Evolutionary conservation across 2,797 vertebrate species (phyloP), one percentile per base, ranked within the genome.

Genomic region (Knipowitschia caucasica): DNA sequence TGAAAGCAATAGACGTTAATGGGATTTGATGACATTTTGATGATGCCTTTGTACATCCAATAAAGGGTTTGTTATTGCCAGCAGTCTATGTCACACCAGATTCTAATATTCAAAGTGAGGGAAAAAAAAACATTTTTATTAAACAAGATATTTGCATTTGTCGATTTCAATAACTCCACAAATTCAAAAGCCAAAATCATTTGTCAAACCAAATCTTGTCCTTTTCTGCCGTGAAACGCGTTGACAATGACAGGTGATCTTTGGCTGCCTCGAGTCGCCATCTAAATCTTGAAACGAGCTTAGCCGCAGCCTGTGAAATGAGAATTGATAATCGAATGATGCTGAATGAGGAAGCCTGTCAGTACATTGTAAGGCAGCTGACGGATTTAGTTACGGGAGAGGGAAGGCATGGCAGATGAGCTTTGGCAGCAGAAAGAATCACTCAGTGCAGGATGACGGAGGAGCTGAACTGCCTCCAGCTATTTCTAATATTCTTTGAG

Each of bases 251-350:
- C 82, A 85, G 82, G 78, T 88, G 84, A 89, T 84, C 76, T 79
- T 79, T 80, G 76, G 63, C 73, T 56, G 68, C 82, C 78, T 66
- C 59, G 69, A 83, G 80, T 75, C 63, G 54, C 68, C 60, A 79
- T 84, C 73, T 83, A 81, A 88, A 84, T 85, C 75, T 44, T 77
- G 76, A 80, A 84, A 80, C 33, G 50, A 85, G 83, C 78, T 82
- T 71, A 80, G 73, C 75, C 26, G 54, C 34, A n/a, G 63, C 78
- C 75, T 20, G 25, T 43, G 27, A 75, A 89, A 86, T 83, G 86
- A 86, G 84, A 85, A 86, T 88, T 87, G 85, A 88, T 89, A 82
- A 86, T 86, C 63, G 69, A 84, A 84, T 85, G 81, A 86, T 82
- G 81, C 77, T 78, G 84, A 83, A 83, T 84, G 78, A 86, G 85